Evolutionary conservation across 2,888 invertebrate genomes (phyloP).

Genomic region (Ethmia dodecea): DNA sequence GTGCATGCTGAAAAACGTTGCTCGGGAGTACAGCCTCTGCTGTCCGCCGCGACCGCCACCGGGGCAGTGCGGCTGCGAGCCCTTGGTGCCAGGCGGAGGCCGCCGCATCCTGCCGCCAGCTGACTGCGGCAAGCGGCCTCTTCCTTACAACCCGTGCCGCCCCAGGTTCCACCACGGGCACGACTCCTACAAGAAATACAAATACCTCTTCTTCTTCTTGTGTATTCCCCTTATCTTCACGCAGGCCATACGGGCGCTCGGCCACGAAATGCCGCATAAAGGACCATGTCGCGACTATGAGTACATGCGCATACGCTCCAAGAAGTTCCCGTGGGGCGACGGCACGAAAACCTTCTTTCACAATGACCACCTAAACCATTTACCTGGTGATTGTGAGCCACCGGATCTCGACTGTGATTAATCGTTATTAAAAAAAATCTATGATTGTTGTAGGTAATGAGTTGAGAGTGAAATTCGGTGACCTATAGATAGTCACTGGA

Average conservation of each 20-base stretch:
- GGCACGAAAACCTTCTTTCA: constrained; percentile 90
- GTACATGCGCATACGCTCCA: constrained; percentile 85
- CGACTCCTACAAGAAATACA: constrained; percentile 45
- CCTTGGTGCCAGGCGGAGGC: constrained; percentile 31
- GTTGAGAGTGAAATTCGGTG: too few relatives aligned
- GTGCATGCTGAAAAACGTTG: not conserved
- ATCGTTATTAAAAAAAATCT: constrained; percentile 4
- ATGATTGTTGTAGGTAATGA: not conserved
- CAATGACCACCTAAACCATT: constrained; percentile 83
- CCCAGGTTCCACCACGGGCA: constrained; percentile 43
- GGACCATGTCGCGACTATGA: constrained; percentile 79
- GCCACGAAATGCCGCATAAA: constrained; percentile 30
- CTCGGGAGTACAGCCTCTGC: constrained; percentile 29
- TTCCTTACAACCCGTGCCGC: constrained; percentile 38
- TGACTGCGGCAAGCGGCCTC: constrained; percentile 35
- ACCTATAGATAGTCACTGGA: too few relatives aligned
- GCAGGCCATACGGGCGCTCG: constrained; percentile 32
- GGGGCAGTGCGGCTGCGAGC: constrained; percentile 32
- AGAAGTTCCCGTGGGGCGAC: constrained; percentile 95
- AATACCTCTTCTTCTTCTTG: constrained; percentile 41
- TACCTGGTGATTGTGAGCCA: constrained; percentile 54
- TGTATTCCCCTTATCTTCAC: constrained; percentile 47
- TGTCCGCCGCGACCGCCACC: constrained; percentile 41
- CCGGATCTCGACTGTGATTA: constrained; percentile 50
- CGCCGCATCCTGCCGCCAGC: constrained; percentile 37